Evolutionary conservation across 2,888 invertebrate species (phyloP), one percentile per base, ranked within the genome.

Genomic region (Cinara cedri): DNA sequence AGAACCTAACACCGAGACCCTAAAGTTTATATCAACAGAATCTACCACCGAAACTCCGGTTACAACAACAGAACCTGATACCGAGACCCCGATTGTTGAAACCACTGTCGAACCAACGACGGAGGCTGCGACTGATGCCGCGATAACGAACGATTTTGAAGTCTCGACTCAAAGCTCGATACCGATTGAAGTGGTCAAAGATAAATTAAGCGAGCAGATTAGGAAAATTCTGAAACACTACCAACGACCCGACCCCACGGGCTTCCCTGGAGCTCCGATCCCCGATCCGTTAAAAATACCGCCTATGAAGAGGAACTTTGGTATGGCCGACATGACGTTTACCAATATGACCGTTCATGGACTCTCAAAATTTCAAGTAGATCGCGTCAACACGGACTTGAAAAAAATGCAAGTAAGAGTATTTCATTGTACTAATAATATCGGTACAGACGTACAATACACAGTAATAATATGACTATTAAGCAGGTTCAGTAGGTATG

Each of bases 231-330:
- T 95, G 55, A 91, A 92, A 81, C 94, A 95, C 85, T 95, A 91
- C 86, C 92, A 94, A 85, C 90, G 93, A 84, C 88, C 90, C 19
- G 92, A 94, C 85, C 94, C 94, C 0, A 87, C 93, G 8, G 94
- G 94, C 9, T 85, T 95, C n/a, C 95, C 95, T 0, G 92, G 92
- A 0, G 91, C 90, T 0, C 90, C 91, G 1, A 89, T 95, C 72
- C 92, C 93, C 0, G 95, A 95, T 84, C 95, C 96, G 0, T 90
- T 93, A 87, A 86, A 88, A 0, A 90, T 95, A 34, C 94, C 94
- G 0, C 90, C 93, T 83, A 90, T 93, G 86, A 90, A 89, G 78
- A 91, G 92, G 83, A 90, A 91, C 3, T 88, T 94, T 82, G 90
- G 91, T 0, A 88, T 91, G 76, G 90, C 90, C 49, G 91, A 89